Percentiles rank a stretch among this genome's conserved stretches.
Evolutionary conservation across 2,797 vertebrate genomes (phyloP).

Genomic region (Lacerta bilineata): DNA sequence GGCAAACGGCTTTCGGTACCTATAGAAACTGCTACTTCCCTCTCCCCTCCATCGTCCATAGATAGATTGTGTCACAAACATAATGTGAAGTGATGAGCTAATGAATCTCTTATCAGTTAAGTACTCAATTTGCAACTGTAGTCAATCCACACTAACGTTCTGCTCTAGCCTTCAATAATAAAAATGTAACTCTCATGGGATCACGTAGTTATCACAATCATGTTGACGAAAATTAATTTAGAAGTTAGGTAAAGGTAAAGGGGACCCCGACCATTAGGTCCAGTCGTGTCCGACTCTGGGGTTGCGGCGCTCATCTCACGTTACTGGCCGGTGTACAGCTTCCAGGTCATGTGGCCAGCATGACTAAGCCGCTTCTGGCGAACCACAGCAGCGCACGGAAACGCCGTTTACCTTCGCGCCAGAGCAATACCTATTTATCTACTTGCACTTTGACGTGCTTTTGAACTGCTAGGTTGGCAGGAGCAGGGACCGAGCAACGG

Average conservation of each 20-base stretch:
- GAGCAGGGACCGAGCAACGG: too few relatives aligned
- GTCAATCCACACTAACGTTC: background rate
- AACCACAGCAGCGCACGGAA: too few relatives aligned
- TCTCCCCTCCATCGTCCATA: background rate
- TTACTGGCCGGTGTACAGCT: too few relatives aligned
- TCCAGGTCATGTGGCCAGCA: too few relatives aligned
- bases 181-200: conserved; percentile 4
- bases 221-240: conserved; percentile 13
- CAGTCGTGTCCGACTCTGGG: too few relatives aligned
- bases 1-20: background rate
- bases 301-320: too few relatives aligned
- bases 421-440: too few relatives aligned
- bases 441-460: too few relatives aligned
- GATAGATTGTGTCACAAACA: accelerated
- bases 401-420: too few relatives aligned
- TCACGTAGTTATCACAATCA: background rate
- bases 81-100: conserved; percentile 10
- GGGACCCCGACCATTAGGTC: too few relatives aligned
- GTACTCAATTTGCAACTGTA: background rate
- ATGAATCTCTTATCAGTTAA: background rate
- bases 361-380: too few relatives aligned
- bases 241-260: background rate
- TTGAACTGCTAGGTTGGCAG: too few relatives aligned
- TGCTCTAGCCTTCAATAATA: conserved; percentile 9
- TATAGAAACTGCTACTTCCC: background rate